Percentiles rank a stretch among this genome's conserved stretches.
Conservation (phyloP, 1,140 invertebrate species). For the Choristoneura fumiferana region DNA sequence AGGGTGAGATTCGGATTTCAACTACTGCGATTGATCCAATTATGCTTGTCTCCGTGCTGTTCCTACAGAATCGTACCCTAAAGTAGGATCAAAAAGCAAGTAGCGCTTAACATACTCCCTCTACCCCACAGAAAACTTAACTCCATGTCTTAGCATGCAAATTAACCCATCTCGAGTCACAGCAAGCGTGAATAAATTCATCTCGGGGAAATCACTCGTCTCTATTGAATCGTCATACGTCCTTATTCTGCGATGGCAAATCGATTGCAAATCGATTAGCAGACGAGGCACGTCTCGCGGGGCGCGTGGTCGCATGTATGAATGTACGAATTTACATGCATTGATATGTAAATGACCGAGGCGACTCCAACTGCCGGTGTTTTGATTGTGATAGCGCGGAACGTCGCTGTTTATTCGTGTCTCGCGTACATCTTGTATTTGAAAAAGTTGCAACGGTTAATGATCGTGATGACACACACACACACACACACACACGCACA, state of each 20-base stretch:
- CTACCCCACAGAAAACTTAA: too few relatives aligned
- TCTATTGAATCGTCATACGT: conserved; percentile 13
- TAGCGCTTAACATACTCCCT: too few relatives aligned
- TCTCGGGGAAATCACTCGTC: not conserved
- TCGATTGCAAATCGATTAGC: conserved; percentile 33
- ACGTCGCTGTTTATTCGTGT: conserved; percentile 2
- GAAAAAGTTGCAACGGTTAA: too few relatives aligned
- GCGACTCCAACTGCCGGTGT: conserved; percentile 19
- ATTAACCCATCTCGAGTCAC: not conserved
- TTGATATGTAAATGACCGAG: conserved; percentile 38
- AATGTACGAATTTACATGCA: conserved; percentile 42
- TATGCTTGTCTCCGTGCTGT: too few relatives aligned
- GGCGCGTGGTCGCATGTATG: conserved; percentile 12
- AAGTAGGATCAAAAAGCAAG: too few relatives aligned
- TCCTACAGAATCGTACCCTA: too few relatives aligned
- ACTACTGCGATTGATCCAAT: too few relatives aligned
- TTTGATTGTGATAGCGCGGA: conserved; percentile 10
- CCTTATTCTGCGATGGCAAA: conserved; percentile 23
- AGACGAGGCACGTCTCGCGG: conserved; percentile 25
- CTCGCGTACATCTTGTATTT: too few relatives aligned
- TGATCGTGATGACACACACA: too few relatives aligned
- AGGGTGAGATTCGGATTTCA: too few relatives aligned
- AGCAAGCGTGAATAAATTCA: not conserved
- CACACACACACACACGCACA: too few relatives aligned
- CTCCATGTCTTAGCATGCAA: too few relatives aligned